Conservation (phyloP, 2,888 invertebrate species). For the Octodonta nipae region DNA sequence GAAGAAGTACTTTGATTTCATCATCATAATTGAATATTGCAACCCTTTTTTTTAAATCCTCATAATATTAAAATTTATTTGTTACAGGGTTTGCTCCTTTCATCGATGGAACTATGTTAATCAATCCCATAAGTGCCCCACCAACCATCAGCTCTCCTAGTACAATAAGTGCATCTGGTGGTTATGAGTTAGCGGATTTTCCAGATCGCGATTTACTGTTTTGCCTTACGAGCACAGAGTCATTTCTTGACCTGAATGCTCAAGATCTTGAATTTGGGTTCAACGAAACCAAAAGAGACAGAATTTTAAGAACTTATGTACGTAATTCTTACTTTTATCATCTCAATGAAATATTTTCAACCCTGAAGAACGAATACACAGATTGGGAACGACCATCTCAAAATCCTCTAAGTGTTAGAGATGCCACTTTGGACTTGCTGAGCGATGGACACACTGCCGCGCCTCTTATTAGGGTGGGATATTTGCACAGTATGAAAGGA, state of each 20-base stretch:
- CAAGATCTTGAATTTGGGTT: conserved; percentile 84
- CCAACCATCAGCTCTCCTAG: conserved; percentile 10
- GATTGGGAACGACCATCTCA: conserved; percentile 87
- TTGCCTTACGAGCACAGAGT: conserved; percentile 70
- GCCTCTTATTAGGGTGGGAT: conserved; percentile 65
- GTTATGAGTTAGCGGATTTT: conserved; percentile 70
- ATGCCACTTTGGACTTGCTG: conserved; percentile 70
- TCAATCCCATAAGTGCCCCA: conserved; percentile 41
- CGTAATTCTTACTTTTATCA: conserved; percentile 91
- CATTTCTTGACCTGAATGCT: conserved; percentile 68
- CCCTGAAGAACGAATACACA: conserved; percentile 85
- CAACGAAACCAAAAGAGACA: conserved; percentile 73
- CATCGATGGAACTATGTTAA: conserved; percentile 77
- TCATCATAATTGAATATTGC: too few relatives aligned
- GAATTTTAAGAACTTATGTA: conserved; percentile 80
- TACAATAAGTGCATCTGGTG: conserved; percentile 56
- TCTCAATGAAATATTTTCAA: conserved; percentile 87
- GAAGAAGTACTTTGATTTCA: too few relatives aligned
- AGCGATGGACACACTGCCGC: conserved; percentile 88
- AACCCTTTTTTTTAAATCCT: too few relatives aligned
- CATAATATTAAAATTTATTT: too few relatives aligned
- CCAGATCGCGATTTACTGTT: conserved; percentile 71
- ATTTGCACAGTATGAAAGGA: conserved; percentile 64
- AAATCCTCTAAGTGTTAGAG: conserved; percentile 73
- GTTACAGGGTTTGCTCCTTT: conserved; percentile 72